Percentiles rank a stretch among this genome's conserved stretches.
phyloP scores from a whole-genome alignment of 2,888 invertebrate species.

The Meloe dianella region DNA sequence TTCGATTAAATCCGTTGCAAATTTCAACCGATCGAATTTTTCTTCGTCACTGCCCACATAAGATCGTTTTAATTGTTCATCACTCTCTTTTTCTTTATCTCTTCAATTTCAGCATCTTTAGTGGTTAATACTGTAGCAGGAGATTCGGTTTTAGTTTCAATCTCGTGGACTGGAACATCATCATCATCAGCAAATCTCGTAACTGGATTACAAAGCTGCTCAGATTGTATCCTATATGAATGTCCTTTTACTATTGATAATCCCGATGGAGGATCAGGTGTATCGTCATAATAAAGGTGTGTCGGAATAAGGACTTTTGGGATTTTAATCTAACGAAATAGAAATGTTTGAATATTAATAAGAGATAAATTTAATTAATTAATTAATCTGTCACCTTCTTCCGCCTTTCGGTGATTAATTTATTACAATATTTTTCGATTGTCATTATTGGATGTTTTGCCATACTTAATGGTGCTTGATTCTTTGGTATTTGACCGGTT shows the following conservation, averaged over 20 bases:
- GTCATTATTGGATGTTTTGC: constrained; percentile 72
- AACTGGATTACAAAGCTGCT: constrained; percentile 59
- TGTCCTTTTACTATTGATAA: constrained; percentile 60
- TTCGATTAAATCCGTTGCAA: constrained; percentile 68
- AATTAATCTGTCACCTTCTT: constrained; percentile 56
- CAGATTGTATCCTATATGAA: constrained; percentile 53
- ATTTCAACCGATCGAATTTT: constrained; percentile 66
- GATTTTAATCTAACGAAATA: constrained; percentile 52
- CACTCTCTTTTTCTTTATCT: constrained; percentile 19
- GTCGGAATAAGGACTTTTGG: constrained; percentile 55
- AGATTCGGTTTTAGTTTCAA: background rate
- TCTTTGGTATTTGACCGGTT: constrained; percentile 70
- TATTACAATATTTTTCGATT: constrained; percentile 64
- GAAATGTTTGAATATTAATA: constrained; percentile 17
- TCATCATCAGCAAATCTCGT: constrained; percentile 56
- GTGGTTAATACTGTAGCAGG: background rate
- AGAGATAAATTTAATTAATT: background rate
- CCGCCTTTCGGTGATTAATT: constrained; percentile 61
- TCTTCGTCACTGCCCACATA: constrained; percentile 67
- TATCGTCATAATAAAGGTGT: constrained; percentile 56
- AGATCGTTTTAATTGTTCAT: constrained; percentile 47
- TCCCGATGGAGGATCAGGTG: constrained; percentile 55
- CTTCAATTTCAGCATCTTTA: background rate
- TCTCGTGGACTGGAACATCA: constrained; percentile 23
- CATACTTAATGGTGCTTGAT: constrained; percentile 71